Base-by-base conservation (phyloP, 2,888 invertebrate species). In the Andricus quercusramuli region DNA sequence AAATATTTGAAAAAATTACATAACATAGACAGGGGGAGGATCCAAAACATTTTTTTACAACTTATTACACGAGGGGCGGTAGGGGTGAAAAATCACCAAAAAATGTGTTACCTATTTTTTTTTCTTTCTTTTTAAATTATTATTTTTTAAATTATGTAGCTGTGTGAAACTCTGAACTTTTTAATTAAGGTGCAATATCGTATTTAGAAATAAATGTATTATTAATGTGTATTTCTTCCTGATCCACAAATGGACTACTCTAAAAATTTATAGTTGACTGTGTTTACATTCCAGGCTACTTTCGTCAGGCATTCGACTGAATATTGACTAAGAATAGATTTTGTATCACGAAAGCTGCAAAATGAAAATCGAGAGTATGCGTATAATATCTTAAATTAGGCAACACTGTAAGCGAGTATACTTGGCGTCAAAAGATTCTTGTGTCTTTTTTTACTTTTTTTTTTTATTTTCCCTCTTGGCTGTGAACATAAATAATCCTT, bases 271-370 rank as follows among this genome's bases (percentile, higher is more conserved):
- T n/a, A n/a, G 22, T 56, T 56, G 3, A 22, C 22, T 56, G n/a
- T 56, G 56, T 56, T 56, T 56, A 56, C 11, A 56, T 56, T 56
- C 56, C 8, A n/a, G 9, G 8, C n/a, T 56, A 56, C 20, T 56
- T 56, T 56, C 56, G 56, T 56, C n/a, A n/a, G 56, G n/a, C 9
- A 56, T 56, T 56, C 56, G n/a, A n/a, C n/a, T 56, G 56, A 56
- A 56, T 56, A 22, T 56, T n/a, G 11, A 56, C 56, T 56, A n/a
- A 56, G 9, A n/a, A 56, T 56, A 56, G 56, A 56, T n/a, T 56
- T 56, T 56, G n/a, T 22, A 56, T 56, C 56, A 11, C 56, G 56
- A n/a, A 56, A 9, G 11, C 56, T 56, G 56, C 2, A n/a, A 56
- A 56, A 56, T 56, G 56, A 56, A 56, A 47, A 47, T 47, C 17